Conservation (phyloP, 2,113 vertebrate species). For the Dermatemys mawii region DNA sequence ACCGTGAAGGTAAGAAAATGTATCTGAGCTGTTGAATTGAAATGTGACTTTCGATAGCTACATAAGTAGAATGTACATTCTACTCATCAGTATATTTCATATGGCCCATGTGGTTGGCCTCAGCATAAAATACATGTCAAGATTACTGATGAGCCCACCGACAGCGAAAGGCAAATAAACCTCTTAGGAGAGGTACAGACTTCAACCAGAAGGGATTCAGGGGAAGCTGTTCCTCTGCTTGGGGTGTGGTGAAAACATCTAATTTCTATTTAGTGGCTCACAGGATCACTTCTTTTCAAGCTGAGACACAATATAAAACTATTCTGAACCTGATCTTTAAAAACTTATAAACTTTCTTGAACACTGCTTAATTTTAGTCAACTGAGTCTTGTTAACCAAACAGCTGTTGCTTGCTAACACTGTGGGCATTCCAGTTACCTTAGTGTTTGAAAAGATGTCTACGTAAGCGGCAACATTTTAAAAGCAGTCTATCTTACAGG, state of each 20-base stretch:
- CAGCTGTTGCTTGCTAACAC: not conserved
- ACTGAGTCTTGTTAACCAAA: constrained; percentile 30
- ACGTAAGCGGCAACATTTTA: constrained; percentile 40
- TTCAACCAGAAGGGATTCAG: constrained; percentile 5
- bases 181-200: constrained; percentile 11
- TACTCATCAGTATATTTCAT: not conserved
- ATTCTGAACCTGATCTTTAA: constrained; percentile 43
- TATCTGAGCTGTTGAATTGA: constrained; percentile 5
- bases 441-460: constrained; percentile 39
- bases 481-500: constrained; percentile 43
- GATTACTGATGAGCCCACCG: constrained; percentile 7
- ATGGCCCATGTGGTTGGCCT: not conserved
- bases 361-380: constrained; percentile 33
- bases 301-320: constrained; percentile 1
- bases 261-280: constrained; percentile 47
- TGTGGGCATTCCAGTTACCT: constrained; percentile 6
- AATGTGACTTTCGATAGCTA: constrained; percentile 44
- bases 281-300: constrained; percentile 31
- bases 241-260: constrained; percentile 54
- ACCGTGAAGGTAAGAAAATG: constrained; percentile 31
- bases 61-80: constrained; percentile 10
- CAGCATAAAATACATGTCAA: not conserved
- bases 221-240: constrained; percentile 34
- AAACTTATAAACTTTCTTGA: constrained; percentile 28
- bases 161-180: not conserved